Evolutionary conservation across 2,888 invertebrate genomes (phyloP), one percentile per base, ranked within the genome.

Genomic region (Orchestes rusci): DNA sequence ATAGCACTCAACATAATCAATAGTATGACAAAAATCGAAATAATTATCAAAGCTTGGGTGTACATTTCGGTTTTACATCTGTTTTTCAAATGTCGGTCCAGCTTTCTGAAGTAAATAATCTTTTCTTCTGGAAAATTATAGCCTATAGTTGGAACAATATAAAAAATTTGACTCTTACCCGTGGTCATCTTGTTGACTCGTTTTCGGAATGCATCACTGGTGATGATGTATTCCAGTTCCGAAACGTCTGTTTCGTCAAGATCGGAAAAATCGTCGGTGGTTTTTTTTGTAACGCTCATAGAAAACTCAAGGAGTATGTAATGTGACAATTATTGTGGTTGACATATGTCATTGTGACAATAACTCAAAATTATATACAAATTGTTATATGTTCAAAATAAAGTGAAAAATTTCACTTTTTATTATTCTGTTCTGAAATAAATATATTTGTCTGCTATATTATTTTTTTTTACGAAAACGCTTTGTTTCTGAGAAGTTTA

Each of bases 41-140:
- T 49, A 15, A 58, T 52, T 19, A 57, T 52, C 29, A 54, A 33
- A 12, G 56, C 57, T 43, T 58, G 57, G 2, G 53, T 52, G 5
- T 46, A 37, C 13, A 54, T 44, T 44, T 59, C 59, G 17, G 53
- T 49, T 38, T 47, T 40, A 31, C 38, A 48, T 41, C 49, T 28
- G 15, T 37, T 39, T 31, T 46, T 48, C 19, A 55, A 28, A 7
- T 32, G 35, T 7, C 31, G 50, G 19, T 50, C 42, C 20, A 54
- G 38, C 18, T 52, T 54, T 42, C 55, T 51, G 13, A 53, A 29
- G 16, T 49, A 53, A 16, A 39, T 28, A 23, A 45, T 30, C 44
- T 46, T 32, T 29, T 51, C 41, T 15, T 50, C 50, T 46, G 12
- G 18, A 46, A 43, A 30, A n/a, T 31, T 18, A 31, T 12, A 39